Evolutionary conservation across 2,888 invertebrate genomes (phyloP).

Genomic region (Ethmia dodecea): DNA sequence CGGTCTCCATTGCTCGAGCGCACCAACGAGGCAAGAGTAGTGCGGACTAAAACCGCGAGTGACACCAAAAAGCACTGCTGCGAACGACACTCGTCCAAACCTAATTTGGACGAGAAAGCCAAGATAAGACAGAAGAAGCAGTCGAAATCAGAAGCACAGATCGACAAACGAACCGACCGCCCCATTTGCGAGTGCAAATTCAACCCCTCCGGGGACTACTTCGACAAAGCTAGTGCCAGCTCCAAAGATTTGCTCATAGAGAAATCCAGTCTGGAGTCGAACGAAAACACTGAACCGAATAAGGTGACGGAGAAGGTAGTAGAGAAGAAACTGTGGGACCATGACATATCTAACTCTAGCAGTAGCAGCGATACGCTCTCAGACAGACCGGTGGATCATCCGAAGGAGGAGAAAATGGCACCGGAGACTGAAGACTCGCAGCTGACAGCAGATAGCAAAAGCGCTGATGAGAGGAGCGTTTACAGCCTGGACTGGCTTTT

Average conservation of each 20-base stretch:
- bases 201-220: slow-evolving; percentile 58
- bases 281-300: slow-evolving; percentile 55
- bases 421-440: slow-evolving; percentile 56
- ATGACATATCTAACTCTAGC: slow-evolving; percentile 78
- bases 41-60: slow-evolving; percentile 51
- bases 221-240: slow-evolving; percentile 82
- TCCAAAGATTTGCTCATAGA: slow-evolving; percentile 84
- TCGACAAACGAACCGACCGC: slow-evolving; percentile 43
- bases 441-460: slow-evolving; percentile 53
- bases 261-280: slow-evolving; percentile 72
- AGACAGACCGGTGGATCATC: slow-evolving; percentile 37
- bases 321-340: slow-evolving; percentile 68
- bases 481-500: slow-evolving; percentile 72
- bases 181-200: slow-evolving; percentile 45
- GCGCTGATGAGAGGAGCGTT: slow-evolving; percentile 61
- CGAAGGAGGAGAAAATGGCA: slow-evolving; percentile 33
- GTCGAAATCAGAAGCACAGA: slow-evolving; percentile 45
- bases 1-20: slow-evolving; percentile 82
- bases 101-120: slow-evolving; percentile 51
- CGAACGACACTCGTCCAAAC: slow-evolving; percentile 49
- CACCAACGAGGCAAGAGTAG: slow-evolving; percentile 59
- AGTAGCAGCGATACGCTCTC: slow-evolving; percentile 76
- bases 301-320: slow-evolving; percentile 37
- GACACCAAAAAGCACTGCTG: slow-evolving; percentile 60
- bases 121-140: slow-evolving; percentile 68